Evolutionary conservation across 2,113 vertebrate species (phyloP), one percentile per base, ranked within the genome.

Genomic region (Grammomys dolichurus): DNA sequence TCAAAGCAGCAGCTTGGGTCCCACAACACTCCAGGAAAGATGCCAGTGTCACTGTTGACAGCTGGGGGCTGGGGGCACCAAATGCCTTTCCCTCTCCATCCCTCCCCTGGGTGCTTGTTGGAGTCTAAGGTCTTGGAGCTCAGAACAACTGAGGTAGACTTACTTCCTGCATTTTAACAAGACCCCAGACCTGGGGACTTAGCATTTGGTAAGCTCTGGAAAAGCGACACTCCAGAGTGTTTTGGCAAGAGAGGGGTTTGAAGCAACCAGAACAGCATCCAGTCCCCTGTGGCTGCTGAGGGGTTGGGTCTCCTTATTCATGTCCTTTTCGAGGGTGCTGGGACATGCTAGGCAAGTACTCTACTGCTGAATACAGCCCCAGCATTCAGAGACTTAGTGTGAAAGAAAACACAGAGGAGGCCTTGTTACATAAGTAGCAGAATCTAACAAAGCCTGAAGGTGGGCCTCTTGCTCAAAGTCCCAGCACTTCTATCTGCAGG

Each of bases 401-500:
- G 33, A 40, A 70, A 92, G 51, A 63, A 54, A 48, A n/a, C 0
- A 43, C 20, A 2, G 26, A 5, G 28, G 69, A 90, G 82, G 28
- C n/a, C 3, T 3, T 7, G 72, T 36, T 82, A 36, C 2, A 1
- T 28, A 87, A 63, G n/a, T 40, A 10, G 24, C n/a, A 89, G 81
- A 54, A 46, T 31, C 58, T 40, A 43, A 8, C 28, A 40, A n/a
- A 31, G 46, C 85, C 67, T 4, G 17, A 76, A 88, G 17, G 28
- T 4, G 11, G 69, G 24, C 8, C 33, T 48, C 72, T 76, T 28
- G 56, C 70, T 76, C 2, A 51, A 40, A 90, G 36, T 54, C 76
- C 0, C 5, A 28, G 8, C 43, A 43, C 9, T 26, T 58, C 54
- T 17, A 9, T 77, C 16, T 56, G 5, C 0, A 7, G 16, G 54